Percentiles rank a stretch among this genome's conserved stretches.
These are phyloP conservation scores for Ophiodon elongatus DNA, from an alignment of 2,113 vertebrate genomes.

Conservation along the genomic window DNA sequence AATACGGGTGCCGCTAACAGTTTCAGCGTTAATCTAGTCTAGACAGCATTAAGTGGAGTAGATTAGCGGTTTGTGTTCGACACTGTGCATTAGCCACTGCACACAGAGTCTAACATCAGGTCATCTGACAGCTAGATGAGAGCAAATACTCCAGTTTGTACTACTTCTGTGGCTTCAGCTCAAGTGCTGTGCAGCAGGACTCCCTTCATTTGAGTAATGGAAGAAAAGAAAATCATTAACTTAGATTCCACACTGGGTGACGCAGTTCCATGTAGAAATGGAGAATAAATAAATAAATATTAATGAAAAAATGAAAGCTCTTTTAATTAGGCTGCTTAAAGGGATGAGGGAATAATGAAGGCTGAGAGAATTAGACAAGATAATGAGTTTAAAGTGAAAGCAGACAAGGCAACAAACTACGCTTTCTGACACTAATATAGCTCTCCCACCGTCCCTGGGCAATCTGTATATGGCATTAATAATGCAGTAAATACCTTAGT, in stretches of 20 bases:
- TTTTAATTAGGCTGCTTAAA: constrained; percentile 84
- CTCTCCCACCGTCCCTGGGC: constrained; percentile 64
- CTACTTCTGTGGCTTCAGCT: constrained; percentile 16
- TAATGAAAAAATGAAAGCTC: constrained; percentile 69
- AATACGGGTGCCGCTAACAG: constrained; percentile 26
- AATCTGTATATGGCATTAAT: constrained; percentile 75
- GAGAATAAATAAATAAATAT: constrained; percentile 72
- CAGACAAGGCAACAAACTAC: constrained; percentile 71
- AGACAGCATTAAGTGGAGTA: constrained; percentile 55
- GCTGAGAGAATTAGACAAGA: constrained; percentile 80
- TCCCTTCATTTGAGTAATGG: constrained; percentile 47
- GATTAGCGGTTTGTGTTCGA: constrained; percentile 51
- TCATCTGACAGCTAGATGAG: constrained; percentile 18
- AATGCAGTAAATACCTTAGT: constrained; percentile 78
- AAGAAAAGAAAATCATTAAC: constrained; percentile 24
- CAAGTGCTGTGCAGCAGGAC: constrained; percentile 22
- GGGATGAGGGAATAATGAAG: constrained; percentile 79
- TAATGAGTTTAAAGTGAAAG: constrained; percentile 81
- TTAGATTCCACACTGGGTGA: constrained; percentile 55
- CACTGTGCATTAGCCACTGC: constrained; percentile 2
- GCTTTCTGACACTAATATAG: constrained; percentile 74
- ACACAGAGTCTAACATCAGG: constrained; percentile 11
- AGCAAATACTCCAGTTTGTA: constrained; percentile 32
- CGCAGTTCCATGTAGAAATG: constrained; percentile 58
- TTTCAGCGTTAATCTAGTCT: constrained; percentile 48